Base-by-base conservation (phyloP, 2,888 invertebrate genomes). In the Hybos culiciformis region DNA sequence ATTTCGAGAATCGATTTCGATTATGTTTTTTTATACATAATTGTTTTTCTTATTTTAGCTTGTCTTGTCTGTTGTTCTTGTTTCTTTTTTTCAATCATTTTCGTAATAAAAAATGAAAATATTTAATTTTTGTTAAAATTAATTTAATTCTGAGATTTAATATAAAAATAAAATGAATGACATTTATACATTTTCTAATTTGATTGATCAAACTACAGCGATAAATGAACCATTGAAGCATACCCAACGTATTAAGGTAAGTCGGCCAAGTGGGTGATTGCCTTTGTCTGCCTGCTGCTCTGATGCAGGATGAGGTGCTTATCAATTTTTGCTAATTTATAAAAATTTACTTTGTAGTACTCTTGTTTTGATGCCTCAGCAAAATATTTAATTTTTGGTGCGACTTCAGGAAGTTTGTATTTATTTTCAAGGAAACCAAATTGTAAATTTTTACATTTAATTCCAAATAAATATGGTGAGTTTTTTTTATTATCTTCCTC, bases 321-420 rank as follows among this genome's bases (percentile, higher is more conserved):
- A n/a, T n/a, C n/a, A 29, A 12, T 29, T 29, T 36, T 24, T n/a
- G 3, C 7, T 17, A 14, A 12, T 42, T 12, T 34, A 31, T 38
- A 23, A 12, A 20, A 41, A 39, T 48, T 46, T 42, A 43, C 47
- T 42, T 74, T 75, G 47, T 66, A 83, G 83, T 80, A 82, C 54
- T 80, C 80, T 37, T 82, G 83, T 60, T 81, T 85, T 53, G 77
- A 82, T 66, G 74, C 80, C 11, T 85, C 86, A 3, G 69, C 70
- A 50, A 78, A 74, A 48, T 77, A 78, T 51, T 73, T 87, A 49
- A 74, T 80, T 41, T 78, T 86, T 59, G 86, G 87, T 20, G 84
- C 86, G 2, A 82, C 80, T 1, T 86, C 84, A 54, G 87, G 87
- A 43, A 84, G 85, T 19, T 69, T 86, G 40, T 86, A 86, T 61